A percentile compares a stretch with the other conserved stretches of the same genome.
These are phyloP conservation scores for Diploscapter pachys DNA, from an alignment of 1,140 invertebrate species.

Conservation along the genomic window DNA sequence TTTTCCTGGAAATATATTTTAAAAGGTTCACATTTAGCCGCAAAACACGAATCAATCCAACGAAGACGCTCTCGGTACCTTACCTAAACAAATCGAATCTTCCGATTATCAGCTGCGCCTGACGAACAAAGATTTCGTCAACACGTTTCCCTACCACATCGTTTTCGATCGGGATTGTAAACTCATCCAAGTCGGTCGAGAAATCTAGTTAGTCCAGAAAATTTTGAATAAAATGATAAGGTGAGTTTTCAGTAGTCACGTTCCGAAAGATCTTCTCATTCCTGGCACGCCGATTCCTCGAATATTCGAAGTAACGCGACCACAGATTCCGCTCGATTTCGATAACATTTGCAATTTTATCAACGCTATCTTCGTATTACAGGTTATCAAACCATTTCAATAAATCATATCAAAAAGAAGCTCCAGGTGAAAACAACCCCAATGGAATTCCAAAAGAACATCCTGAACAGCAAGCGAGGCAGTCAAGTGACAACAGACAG, in stretches of 20 bases:
- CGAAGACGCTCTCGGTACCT: not conserved
- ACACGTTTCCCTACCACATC: slow-evolving; percentile 60
- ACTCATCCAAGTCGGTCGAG: slow-evolving; percentile 52
- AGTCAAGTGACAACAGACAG: no score
- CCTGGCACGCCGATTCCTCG: slow-evolving; percentile 49
- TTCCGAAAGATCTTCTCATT: slow-evolving; percentile 46
- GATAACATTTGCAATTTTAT: slow-evolving; percentile 57
- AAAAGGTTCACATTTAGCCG: not conserved
- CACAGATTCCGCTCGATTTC: slow-evolving; percentile 55
- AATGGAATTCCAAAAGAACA: slow-evolving; percentile 37
- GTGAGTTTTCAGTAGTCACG: slow-evolving; percentile 39
- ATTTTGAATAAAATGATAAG: not conserved
- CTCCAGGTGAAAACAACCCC: slow-evolving; percentile 42
- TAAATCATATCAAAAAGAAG: not conserved
- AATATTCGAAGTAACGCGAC: slow-evolving; percentile 55
- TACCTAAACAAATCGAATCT: not conserved
- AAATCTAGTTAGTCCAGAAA: slow-evolving; percentile 40
- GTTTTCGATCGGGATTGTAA: slow-evolving; percentile 59
- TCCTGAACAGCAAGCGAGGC: no score
- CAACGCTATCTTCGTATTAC: slow-evolving; percentile 56
- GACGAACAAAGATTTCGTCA: slow-evolving; percentile 32
- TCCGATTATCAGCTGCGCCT: slow-evolving; percentile 25
- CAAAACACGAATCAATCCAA: not conserved
- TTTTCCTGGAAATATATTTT: not conserved
- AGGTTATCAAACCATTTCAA: slow-evolving; percentile 25